A percentile compares a stretch with the other conserved stretches of the same genome.
Conservation (phyloP, 2,113 vertebrate genomes). For the Meleagris gallopavo region DNA sequence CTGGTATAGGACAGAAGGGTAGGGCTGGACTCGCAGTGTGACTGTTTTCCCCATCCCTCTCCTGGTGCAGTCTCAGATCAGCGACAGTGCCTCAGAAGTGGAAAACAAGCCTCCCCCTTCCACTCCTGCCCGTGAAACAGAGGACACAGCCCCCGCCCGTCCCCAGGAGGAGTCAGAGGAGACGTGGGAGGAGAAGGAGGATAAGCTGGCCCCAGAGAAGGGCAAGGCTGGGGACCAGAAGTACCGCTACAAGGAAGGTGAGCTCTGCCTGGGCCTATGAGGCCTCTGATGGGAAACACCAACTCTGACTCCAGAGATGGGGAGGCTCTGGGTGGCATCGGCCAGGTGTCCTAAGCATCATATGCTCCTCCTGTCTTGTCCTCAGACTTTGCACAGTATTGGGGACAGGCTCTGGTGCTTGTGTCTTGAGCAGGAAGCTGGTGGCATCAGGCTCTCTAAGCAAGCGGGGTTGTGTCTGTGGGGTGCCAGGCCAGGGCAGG, state of each 20-base stretch:
- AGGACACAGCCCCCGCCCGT: slow-evolving; percentile 60
- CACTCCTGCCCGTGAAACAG: slow-evolving; percentile 58
- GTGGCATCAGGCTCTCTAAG: not conserved
- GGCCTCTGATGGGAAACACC: not conserved
- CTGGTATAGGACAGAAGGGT: not conserved
- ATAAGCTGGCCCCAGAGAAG: slow-evolving; percentile 92
- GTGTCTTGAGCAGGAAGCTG: not conserved
- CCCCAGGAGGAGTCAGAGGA: slow-evolving; percentile 86
- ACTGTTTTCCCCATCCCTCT: not conserved
- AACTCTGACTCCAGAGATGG: not conserved
- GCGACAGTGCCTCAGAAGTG: slow-evolving; percentile 69
- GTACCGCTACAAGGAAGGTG: slow-evolving; percentile 96
- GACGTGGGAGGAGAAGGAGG: slow-evolving; percentile 97
- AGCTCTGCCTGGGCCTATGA: not conserved
- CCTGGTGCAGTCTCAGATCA: slow-evolving; percentile 51
- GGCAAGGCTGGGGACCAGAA: slow-evolving; percentile 89
- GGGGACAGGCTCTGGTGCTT: fast-evolving
- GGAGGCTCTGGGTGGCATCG: not conserved
- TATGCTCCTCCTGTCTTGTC: not conserved
- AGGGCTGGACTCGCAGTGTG: fast-evolving
- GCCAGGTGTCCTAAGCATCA: not conserved
- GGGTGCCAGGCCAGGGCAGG: not conserved
- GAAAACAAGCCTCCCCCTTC: slow-evolving; percentile 72
- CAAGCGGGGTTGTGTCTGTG: fast-evolving
- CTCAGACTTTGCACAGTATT: not conserved